These are phyloP conservation scores for Anoura caudifer DNA, from an alignment of 2,113 vertebrate species.

Conservation along the genomic window DNA sequence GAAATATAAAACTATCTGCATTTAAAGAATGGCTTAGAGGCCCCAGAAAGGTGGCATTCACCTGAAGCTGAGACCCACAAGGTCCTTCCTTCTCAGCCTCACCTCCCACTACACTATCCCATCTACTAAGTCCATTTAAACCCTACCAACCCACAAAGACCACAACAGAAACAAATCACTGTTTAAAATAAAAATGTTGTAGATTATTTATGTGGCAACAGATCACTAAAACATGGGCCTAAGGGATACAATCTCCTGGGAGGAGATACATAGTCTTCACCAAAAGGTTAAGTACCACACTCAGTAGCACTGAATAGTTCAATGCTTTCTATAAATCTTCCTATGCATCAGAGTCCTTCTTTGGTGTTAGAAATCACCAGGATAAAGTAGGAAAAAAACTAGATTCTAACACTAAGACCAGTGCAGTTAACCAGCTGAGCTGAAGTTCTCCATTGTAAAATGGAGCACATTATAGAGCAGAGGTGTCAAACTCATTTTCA, in stretches of 20 bases:
- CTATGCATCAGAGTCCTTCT: background rate
- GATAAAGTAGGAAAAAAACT: background rate
- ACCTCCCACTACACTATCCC: background rate
- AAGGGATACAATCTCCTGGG: background rate
- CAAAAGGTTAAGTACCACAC: background rate
- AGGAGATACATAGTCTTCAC: background rate
- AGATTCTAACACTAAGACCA: background rate
- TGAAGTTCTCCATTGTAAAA: background rate
- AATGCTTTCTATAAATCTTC: background rate
- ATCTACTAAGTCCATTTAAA: background rate
- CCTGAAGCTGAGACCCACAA: background rate
- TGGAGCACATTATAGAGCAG: background rate
- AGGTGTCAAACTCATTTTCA: no score
- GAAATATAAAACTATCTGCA: background rate
- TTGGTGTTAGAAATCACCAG: background rate
- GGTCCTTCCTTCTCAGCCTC: background rate
- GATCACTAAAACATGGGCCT: background rate
- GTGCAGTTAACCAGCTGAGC: background rate
- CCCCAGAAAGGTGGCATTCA: background rate
- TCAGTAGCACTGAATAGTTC: background rate
- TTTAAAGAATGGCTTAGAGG: background rate
- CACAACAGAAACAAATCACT: background rate
- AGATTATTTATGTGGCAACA: background rate
- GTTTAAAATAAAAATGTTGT: background rate
- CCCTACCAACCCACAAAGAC: background rate